These are phyloP conservation scores for Steinernema feltiae DNA, from an alignment of 1,140 invertebrate genomes.

Conservation along the genomic window DNA sequence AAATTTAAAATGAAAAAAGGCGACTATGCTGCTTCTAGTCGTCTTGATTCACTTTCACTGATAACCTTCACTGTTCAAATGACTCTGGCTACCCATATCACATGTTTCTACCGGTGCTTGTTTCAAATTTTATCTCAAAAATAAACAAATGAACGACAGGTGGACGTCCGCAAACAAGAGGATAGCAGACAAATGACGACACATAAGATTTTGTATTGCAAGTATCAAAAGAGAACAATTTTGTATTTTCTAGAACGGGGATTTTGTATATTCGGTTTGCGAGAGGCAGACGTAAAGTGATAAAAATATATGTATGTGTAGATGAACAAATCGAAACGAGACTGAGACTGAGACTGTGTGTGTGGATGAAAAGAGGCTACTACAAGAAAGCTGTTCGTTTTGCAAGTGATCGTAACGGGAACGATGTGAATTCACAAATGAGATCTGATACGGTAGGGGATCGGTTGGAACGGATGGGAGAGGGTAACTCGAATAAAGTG, in stretches of 20 bases:
- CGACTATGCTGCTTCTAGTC: too few species aligned
- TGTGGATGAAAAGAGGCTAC: not conserved
- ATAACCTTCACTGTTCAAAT: not conserved
- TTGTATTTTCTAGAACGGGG: not conserved
- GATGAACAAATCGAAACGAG: not conserved
- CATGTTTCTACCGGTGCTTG: not conserved
- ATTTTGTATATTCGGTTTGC: not conserved
- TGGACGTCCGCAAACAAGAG: not conserved
- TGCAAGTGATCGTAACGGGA: not conserved
- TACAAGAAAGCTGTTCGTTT: not conserved
- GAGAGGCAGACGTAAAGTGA: slow-evolving; percentile 10
- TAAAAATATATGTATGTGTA: not conserved
- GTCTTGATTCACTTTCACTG: too few species aligned
- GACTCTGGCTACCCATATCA: not conserved
- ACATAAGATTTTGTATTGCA: slow-evolving; percentile 13
- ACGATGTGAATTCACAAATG: not conserved
- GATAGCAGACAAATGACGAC: not conserved
- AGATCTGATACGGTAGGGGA: not conserved
- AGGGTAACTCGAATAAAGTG: too few species aligned
- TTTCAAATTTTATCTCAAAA: not conserved
- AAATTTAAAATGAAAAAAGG: too few species aligned
- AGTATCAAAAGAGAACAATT: not conserved
- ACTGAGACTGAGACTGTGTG: not conserved
- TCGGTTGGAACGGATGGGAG: too few species aligned
- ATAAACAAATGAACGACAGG: not conserved